These are phyloP conservation scores for Psilanteris sp. DNA, from an alignment of 1,140 invertebrate species.

Conservation along the genomic window DNA sequence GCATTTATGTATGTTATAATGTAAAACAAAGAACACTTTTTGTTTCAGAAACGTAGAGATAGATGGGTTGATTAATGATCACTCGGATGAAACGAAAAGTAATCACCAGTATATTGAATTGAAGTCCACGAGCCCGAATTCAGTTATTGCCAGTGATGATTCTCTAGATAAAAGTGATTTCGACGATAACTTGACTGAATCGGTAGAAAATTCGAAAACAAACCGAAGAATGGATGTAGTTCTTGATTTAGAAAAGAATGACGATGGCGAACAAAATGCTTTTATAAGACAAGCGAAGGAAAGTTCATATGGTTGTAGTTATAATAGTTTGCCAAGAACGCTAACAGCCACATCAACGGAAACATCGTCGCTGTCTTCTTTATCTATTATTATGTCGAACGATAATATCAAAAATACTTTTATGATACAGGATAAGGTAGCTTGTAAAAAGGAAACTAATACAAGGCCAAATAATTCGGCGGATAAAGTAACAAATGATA, in stretches of 20 bases:
- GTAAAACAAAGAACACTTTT: too few species aligned
- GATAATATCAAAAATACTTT: constrained; percentile 34
- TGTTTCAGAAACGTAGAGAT: constrained; percentile 75
- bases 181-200: constrained; percentile 79
- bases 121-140: constrained; percentile 76
- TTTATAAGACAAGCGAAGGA: constrained; percentile 70
- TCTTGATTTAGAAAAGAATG: constrained; percentile 74
- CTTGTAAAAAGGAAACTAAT: constrained; percentile 12
- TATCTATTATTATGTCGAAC: constrained; percentile 40
- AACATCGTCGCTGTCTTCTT: constrained; percentile 28
- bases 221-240: constrained; percentile 72
- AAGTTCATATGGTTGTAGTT: constrained; percentile 38
- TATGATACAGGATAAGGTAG: constrained; percentile 25
- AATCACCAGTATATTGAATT: constrained; percentile 71
- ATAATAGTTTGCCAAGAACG: constrained; percentile 66
- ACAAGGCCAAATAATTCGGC: constrained; percentile 10
- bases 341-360: constrained; percentile 40
- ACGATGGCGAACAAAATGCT: constrained; percentile 72
- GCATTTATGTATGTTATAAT: too few species aligned
- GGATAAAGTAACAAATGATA: constrained; percentile 60
- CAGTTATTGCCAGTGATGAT: constrained; percentile 82
- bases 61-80: constrained; percentile 80
- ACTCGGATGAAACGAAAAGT: constrained; percentile 69
- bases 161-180: constrained; percentile 83
- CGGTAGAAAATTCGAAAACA: constrained; percentile 71